These are phyloP conservation scores for Dissostichus mawsoni DNA, from an alignment of 2,113 vertebrate species.

Conservation along the genomic window DNA sequence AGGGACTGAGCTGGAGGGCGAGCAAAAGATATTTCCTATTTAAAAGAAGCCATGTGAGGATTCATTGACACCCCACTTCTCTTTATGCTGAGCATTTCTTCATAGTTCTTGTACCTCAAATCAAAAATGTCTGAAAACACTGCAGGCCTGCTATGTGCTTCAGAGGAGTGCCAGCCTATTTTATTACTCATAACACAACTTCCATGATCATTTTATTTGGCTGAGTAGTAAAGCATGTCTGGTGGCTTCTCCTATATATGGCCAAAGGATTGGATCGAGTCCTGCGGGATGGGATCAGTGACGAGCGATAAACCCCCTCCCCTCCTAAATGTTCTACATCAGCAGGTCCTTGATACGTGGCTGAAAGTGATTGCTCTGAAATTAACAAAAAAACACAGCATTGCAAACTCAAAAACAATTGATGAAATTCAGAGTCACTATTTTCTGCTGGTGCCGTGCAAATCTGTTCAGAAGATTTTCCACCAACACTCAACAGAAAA, in stretches of 20 bases:
- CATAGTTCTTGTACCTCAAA: conserved; percentile 51
- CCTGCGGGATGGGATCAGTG: conserved; percentile 20
- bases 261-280: conserved; percentile 40
- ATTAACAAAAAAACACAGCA: conserved; percentile 40
- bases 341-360: conserved; percentile 12
- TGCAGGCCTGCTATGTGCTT: conserved; percentile 29
- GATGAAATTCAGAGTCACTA: conserved; percentile 18
- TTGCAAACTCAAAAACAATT: conserved; percentile 39
- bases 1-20: conserved; percentile 25
- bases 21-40: conserved; percentile 8
- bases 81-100: conserved; percentile 23
- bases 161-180: conserved; percentile 66
- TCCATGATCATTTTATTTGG: conserved; percentile 51
- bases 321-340: conserved; percentile 22
- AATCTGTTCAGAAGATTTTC: conserved; percentile 15
- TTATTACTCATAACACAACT: conserved; percentile 24
- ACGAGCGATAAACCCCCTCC: conserved; percentile 15
- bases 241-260: conserved; percentile 23
- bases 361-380: conserved; percentile 12
- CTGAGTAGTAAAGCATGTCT: conserved; percentile 57
- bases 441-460: not conserved
- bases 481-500: not conserved
- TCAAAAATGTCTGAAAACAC: conserved; percentile 19
- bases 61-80: conserved; percentile 23
- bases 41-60: conserved; percentile 16